Base-by-base conservation (phyloP, 92 coral and sea anemone species). In the Isaurus tuberculatus region DNA sequence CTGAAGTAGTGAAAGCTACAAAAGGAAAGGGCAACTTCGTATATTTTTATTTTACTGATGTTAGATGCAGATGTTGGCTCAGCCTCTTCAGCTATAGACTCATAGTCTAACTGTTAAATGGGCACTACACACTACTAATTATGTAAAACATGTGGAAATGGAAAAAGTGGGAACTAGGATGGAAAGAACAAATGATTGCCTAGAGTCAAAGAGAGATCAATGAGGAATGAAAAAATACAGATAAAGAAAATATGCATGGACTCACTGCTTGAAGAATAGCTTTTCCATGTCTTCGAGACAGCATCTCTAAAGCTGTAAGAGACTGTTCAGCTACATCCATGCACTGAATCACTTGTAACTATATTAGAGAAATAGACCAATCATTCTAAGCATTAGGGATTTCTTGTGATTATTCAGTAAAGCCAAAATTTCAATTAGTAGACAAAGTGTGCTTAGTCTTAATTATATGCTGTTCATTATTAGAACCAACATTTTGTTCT, bases 281-380 rank as follows among this genome's bases (percentile, higher is more conserved):
- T 84, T 96, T 96, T 74, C 99, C 98, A 88, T 96, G 98, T 88
- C 99, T 94, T 85, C 97, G 91, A 42, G 99, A 96, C 8, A 96
- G 89, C 98, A 94, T 96, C 53, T 95, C 99, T 65, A 96, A 78
- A 19, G 99, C 99, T 9, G 99, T 94, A 27, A 96, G 84, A 16
- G 98, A 94, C 90, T 96, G 99, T 42, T 96, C 99, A 30, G 99
- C 99, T 9, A 96, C 99, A 89, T 96, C 99, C 99, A 96, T 96
- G 84, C 99, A 96, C 83, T 96, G 98, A 69, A 96, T 96, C 40
- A 94, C 93, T 69, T 96, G 99, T 51, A 96, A 87, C 99, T 96
- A 66, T 40, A 90, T 10, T 58, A 63, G 33, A 63, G 19, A 58
- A 61, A 63, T 26, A 63, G 1, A 5, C 5, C 32, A 58, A 23